Evolutionary conservation across 2,888 invertebrate species (phyloP).

Genomic region (Gastracanthus pulcherrimus): DNA sequence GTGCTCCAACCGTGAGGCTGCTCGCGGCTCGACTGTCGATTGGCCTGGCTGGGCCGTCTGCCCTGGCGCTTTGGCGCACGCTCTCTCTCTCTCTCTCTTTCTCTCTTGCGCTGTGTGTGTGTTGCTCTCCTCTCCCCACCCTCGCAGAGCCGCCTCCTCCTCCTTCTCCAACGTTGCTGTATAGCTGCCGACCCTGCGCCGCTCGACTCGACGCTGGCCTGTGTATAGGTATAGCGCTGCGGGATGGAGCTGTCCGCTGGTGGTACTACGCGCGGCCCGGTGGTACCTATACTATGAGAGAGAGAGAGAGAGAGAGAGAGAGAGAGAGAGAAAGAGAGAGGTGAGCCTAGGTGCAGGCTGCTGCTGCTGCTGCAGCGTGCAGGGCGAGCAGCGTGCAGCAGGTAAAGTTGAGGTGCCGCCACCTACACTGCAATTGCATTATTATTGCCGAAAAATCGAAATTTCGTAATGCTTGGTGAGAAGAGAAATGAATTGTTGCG

Average conservation of each 20-base stretch:
- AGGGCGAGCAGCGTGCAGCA: too few relatives aligned
- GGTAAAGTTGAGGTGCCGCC: slow-evolving; percentile 2
- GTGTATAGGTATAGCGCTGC: too few relatives aligned
- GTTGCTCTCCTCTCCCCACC: not conserved
- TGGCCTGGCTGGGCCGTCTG: slow-evolving; percentile 30
- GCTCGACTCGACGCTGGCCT: not conserved
- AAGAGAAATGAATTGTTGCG: too few relatives aligned
- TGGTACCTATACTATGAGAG: not conserved
- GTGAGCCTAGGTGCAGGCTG: too few relatives aligned
- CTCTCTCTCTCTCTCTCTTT: not conserved
- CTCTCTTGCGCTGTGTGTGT: not conserved
- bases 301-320: not conserved
- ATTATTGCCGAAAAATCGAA: not conserved
- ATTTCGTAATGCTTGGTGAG: too few relatives aligned
- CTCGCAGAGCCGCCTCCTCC: not conserved
- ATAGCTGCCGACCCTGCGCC: not conserved
- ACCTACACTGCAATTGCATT: not conserved
- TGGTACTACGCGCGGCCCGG: not conserved
- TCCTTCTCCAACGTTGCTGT: not conserved
- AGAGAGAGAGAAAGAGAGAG: not conserved
- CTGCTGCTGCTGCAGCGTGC: too few relatives aligned
- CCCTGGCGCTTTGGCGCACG: not conserved
- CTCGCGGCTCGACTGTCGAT: slow-evolving; percentile 54
- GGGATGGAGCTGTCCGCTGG: too few relatives aligned
- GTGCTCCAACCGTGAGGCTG: slow-evolving; percentile 47